Evolutionary conservation across 1,140 invertebrate species (phyloP), one percentile per base, ranked within the genome.

Genomic region (Drosophila tropicalis): DNA sequence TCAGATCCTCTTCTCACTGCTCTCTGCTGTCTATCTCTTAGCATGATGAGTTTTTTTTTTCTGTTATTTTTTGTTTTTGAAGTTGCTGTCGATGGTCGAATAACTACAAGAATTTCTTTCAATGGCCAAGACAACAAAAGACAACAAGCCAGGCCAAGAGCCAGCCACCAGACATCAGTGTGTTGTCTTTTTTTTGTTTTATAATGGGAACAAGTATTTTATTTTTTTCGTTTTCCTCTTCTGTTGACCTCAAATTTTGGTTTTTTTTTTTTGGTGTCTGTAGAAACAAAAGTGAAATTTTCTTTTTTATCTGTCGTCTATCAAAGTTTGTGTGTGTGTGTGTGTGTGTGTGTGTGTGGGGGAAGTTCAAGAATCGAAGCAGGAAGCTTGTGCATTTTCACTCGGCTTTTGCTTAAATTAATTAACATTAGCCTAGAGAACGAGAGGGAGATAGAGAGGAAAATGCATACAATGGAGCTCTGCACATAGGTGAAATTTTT

Each of bases 281-380:
- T 67, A 86, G 70, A 86, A 87, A 86, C 83, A 86, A 86, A 86
- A 86, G 83, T 86, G 83, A 86, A 86, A 86, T 86, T 87, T 87
- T 25, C 55, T 62, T 51, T 19, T 51, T 22, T 19, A 19, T 51
- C 44, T 51, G 15, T 44, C 41, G 41, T 17, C 10, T 39, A n/a
- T 44, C 34, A 10, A 36, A 15, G 41, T 7, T 5, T 15, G 41
- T 44, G 17, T 22, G 3, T 51, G 17, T 51, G 10, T 10, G 44
- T 51, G 19, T 51, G 44, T 51, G 2, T 6, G 56, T 29, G 51
- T n/a, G n/a, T n/a, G n/a, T n/a, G n/a, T n/a, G 57, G 72, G 79
- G 82, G 75, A 79, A 71, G 83, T 72, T 85, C 78, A 85, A 75
- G 82, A 85, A 83, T 72, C 79, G 71, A 79, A 66, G 62, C 68